Conservation (phyloP, 2,888 invertebrate species). For the Hedya salicella region DNA sequence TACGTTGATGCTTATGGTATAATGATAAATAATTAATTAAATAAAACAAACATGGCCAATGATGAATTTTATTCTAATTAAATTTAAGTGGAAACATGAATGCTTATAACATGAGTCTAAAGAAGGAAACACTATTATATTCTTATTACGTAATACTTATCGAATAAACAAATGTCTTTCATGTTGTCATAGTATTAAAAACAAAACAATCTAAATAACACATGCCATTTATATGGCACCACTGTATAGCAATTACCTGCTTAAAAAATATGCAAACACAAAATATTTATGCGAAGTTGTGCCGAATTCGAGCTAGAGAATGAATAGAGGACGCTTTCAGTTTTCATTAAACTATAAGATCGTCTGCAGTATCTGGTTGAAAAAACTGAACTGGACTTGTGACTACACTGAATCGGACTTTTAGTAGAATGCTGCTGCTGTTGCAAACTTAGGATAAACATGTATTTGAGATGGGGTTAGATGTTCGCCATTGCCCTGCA, state of each 20-base stretch:
- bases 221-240: constrained; percentile 68
- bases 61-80: constrained; percentile 84
- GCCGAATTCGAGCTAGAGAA: constrained; percentile 56
- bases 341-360: background rate
- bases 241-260: constrained; percentile 51
- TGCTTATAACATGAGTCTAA: constrained; percentile 84
- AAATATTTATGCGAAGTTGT: constrained; percentile 57
- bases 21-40: constrained; percentile 44
- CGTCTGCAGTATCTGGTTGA: too few relatives aligned
- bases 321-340: constrained; percentile 49
- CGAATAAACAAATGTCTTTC: constrained; percentile 83
- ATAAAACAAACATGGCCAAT: constrained; percentile 74
- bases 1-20: too few relatives aligned
- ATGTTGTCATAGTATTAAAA: constrained; percentile 61
- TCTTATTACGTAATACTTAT: constrained; percentile 83
- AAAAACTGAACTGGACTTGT: background rate
- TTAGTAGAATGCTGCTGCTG: too few relatives aligned
- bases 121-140: constrained; percentile 83
- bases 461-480: too few relatives aligned
- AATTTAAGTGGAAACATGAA: constrained; percentile 84
- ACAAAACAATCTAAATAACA: constrained; percentile 47
- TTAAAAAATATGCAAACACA: constrained; percentile 53
- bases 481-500: too few relatives aligned
- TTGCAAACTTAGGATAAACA: too few relatives aligned
- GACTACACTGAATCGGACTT: too few relatives aligned